Evolutionary conservation across 2,888 invertebrate species (phyloP).

Genomic region (Rambutsinella grinnellia): DNA sequence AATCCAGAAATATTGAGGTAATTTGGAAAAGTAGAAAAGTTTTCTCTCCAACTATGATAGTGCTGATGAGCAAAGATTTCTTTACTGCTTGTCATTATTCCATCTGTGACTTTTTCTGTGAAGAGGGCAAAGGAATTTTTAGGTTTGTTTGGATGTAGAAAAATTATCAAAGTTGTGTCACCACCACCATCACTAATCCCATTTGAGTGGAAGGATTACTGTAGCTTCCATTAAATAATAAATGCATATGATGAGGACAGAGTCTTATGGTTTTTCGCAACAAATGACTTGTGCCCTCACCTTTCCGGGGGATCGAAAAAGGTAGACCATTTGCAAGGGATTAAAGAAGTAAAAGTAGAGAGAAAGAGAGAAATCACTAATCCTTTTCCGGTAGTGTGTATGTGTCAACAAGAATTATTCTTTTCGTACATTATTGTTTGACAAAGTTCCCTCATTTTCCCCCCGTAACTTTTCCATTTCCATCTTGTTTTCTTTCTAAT

Average conservation of each 20-base stretch:
- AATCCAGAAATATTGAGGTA: not conserved
- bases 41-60: not conserved
- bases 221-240: conserved; percentile 40
- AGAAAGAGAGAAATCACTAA: conserved; percentile 23
- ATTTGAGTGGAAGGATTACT: conserved; percentile 40
- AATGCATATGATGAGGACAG: not conserved
- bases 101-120: not conserved
- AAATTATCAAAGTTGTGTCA: not conserved
- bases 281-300: not conserved
- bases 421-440: not conserved
- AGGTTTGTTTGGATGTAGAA: not conserved
- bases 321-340: conserved; percentile 17
- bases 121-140: not conserved
- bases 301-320: not conserved
- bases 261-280: conserved; percentile 23
- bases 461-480: not conserved
- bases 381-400: conserved; percentile 14
- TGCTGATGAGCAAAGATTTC: no score
- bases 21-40: not conserved
- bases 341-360: conserved; percentile 21
- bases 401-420: not conserved
- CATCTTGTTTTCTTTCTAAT: not conserved
- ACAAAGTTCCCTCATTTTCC: no score
- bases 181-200: conserved; percentile 21
- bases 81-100: not conserved